A percentile compares a stretch with the other conserved stretches of the same genome.
phyloP scores from a whole-genome alignment of 2,888 invertebrate genomes.

The Carabus problematicus region DNA sequence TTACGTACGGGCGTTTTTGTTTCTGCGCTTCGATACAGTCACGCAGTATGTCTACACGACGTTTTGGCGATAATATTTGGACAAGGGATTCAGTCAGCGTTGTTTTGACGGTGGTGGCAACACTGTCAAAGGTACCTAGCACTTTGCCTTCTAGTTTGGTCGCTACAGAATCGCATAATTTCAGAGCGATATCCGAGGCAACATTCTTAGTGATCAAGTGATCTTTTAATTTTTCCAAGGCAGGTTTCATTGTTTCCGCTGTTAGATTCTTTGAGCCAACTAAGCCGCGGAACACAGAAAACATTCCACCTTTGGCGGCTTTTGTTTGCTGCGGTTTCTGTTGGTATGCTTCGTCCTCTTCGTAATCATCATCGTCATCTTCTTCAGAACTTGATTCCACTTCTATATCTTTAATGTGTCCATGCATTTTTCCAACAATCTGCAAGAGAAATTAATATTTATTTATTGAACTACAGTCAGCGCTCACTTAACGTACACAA shows the following conservation, averaged over 20 bases:
- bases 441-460: conserved; percentile 51
- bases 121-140: conserved; percentile 93
- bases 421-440: conserved; percentile 86
- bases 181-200: conserved; percentile 92
- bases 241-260: conserved; percentile 80
- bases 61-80: conserved; percentile 91
- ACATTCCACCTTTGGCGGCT: conserved; percentile 68
- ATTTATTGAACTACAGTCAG: neutral
- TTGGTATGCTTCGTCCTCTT: conserved; percentile 49
- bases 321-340: conserved; percentile 43
- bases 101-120: conserved; percentile 85
- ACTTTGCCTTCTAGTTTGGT: conserved; percentile 86
- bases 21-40: conserved; percentile 90
- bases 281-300: conserved; percentile 82
- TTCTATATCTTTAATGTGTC: conserved; percentile 82
- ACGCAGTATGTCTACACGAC: conserved; percentile 94
- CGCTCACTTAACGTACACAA: no score
- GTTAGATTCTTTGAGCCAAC: conserved; percentile 91
- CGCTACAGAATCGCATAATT: conserved; percentile 92
- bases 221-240: conserved; percentile 91
- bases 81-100: conserved; percentile 92
- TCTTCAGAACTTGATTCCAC: conserved; percentile 77
- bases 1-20: conserved; percentile 87
- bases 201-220: conserved; percentile 98
- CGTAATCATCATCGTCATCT: conserved; percentile 65